Evolutionary conservation across 2,113 vertebrate species (phyloP).

Genomic region (Brienomyrus brachyistius): DNA sequence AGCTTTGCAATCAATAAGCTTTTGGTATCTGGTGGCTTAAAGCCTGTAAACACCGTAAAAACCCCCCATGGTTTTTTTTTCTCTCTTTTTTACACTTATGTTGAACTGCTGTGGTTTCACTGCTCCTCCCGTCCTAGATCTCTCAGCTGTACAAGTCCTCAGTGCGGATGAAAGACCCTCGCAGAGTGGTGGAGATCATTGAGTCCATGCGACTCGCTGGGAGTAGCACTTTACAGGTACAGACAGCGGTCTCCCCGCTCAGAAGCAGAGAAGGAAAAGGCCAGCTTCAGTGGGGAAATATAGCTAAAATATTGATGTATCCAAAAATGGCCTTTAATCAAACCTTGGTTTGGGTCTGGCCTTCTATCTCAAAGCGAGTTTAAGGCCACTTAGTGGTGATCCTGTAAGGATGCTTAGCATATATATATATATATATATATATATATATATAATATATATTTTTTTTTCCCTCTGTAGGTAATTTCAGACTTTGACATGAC

Average conservation of each 20-base stretch:
- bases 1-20: not conserved
- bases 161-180: conserved; percentile 67
- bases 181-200: conserved; percentile 61
- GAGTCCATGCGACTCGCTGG: conserved; percentile 61
- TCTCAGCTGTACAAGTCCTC: conserved; percentile 63
- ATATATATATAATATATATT: too few species aligned
- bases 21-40: not conserved
- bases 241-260: not conserved
- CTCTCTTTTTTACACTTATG: not conserved
- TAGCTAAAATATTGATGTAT: not conserved
- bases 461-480: conserved; percentile 57
- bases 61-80: not conserved
- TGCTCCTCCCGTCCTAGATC: conserved; percentile 54
- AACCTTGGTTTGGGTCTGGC: not conserved
- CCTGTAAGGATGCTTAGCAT: not conserved
- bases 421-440: not conserved
- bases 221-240: conserved; percentile 71
- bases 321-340: not conserved
- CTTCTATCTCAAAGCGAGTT: not conserved
- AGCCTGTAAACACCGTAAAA: not conserved
- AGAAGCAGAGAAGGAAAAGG: not conserved
- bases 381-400: not conserved
- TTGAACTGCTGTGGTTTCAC: not conserved
- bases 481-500: conserved; percentile 98
- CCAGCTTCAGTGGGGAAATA: not conserved